Evolutionary conservation across 2,113 vertebrate species (phyloP).

Genomic region (Alosa alosa): DNA sequence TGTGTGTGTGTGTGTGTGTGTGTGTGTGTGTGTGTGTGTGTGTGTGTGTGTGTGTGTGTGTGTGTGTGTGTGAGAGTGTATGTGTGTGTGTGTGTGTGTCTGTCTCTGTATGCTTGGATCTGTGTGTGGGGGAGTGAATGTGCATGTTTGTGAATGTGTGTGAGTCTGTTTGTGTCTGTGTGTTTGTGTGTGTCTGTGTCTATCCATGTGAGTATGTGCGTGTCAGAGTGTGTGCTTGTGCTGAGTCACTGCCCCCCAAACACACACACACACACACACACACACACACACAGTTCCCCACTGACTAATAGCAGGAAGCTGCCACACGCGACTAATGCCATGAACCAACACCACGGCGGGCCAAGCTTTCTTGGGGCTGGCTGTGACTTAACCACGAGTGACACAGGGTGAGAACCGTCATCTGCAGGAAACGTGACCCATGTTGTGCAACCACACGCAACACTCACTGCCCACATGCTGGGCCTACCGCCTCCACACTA

Average conservation of each 20-base stretch:
- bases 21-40: constrained; percentile 15
- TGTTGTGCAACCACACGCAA: constrained; percentile 52
- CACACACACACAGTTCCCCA: constrained; percentile 38
- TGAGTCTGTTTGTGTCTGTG: constrained; percentile 24
- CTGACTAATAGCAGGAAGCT: constrained; percentile 56
- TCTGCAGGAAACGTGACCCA: constrained; percentile 42
- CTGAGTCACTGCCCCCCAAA: not conserved
- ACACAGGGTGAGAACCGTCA: constrained; percentile 57
- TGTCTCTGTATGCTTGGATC: constrained; percentile 15
- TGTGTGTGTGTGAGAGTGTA: constrained; percentile 13
- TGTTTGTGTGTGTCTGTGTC: not conserved
- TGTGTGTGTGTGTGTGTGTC: constrained; percentile 15
- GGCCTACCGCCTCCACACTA: not conserved
- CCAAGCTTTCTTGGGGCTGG: constrained; percentile 27
- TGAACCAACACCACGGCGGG: not conserved
- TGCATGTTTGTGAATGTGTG: not conserved
- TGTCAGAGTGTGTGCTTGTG: not conserved
- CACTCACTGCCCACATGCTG: not conserved
- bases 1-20: not conserved
- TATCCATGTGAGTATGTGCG: not conserved
- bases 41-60: constrained; percentile 14
- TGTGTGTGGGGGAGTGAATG: not conserved
- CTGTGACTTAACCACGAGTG: constrained; percentile 53
- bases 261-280: constrained; percentile 26
- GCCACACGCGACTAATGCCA: not conserved